Evolutionary conservation across 2,113 vertebrate genomes (phyloP).

Genomic region (Thamnaconus septentrionalis): DNA sequence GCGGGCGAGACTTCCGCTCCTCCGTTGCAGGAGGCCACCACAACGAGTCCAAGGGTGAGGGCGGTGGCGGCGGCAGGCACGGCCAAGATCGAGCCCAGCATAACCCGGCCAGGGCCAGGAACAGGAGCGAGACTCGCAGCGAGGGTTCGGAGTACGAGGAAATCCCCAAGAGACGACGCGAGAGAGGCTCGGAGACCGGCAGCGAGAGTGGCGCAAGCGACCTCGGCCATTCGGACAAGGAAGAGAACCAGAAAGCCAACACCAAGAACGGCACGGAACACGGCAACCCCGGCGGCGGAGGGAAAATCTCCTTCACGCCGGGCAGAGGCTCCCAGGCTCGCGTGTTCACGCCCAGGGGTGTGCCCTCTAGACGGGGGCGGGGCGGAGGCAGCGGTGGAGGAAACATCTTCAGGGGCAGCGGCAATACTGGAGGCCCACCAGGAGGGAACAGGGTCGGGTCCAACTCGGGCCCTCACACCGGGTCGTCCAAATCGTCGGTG

Average conservation of each 20-base stretch:
- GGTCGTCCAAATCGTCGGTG: slow-evolving; percentile 60
- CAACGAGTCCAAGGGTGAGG: slow-evolving; percentile 79
- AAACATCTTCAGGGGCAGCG: slow-evolving; percentile 65
- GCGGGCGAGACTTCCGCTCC: slow-evolving; percentile 81
- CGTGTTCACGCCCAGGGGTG: slow-evolving; percentile 89
- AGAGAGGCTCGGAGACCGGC: slow-evolving; percentile 88
- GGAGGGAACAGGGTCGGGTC: slow-evolving; percentile 69
- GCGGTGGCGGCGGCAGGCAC: slow-evolving; percentile 46
- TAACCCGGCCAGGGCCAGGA: slow-evolving; percentile 81
- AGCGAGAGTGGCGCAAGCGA: slow-evolving; percentile 87
- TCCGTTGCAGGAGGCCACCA: slow-evolving; percentile 60
- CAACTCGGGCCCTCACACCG: slow-evolving; percentile 65
- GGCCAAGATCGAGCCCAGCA: slow-evolving; percentile 61
- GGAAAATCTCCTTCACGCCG: slow-evolving; percentile 54
- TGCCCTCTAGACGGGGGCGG: slow-evolving; percentile 86
- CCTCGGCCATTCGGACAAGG: slow-evolving; percentile 84
- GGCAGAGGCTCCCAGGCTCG: slow-evolving; percentile 77
- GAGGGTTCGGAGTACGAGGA: slow-evolving; percentile 93
- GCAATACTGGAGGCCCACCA: slow-evolving; percentile 59
- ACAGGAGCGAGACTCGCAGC: slow-evolving; percentile 87
- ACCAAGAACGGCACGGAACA: slow-evolving; percentile 68
- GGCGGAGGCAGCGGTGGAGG: slow-evolving; percentile 78
- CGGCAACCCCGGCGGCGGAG: slow-evolving; percentile 27
- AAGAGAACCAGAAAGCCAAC: slow-evolving; percentile 72
- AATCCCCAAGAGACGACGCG: slow-evolving; percentile 87